Evolutionary conservation across 2,888 invertebrate species (phyloP).

Genomic region (Torymus auratus): DNA sequence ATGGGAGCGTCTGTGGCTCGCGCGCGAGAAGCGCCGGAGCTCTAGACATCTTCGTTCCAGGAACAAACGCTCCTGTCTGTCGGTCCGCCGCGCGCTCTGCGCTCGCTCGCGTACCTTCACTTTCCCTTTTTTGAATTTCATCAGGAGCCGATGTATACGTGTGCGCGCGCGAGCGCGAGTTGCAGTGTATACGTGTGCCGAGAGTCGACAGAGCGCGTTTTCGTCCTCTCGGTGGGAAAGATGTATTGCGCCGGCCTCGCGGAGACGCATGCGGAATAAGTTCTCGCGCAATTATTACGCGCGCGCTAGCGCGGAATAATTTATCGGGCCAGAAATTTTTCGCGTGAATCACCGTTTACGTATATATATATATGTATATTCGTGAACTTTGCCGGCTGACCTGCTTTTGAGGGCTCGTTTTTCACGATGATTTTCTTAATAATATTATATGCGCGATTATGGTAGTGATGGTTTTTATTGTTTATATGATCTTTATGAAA

Average conservation of each 20-base stretch:
- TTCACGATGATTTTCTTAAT: too few species aligned
- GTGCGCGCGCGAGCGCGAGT: neutral
- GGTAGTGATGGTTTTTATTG: too few species aligned
- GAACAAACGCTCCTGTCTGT: constrained; percentile 18
- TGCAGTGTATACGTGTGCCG: neutral
- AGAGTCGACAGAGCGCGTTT: neutral
- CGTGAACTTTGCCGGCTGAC: too few species aligned
- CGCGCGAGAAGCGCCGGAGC: neutral
- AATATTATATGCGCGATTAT: too few species aligned
- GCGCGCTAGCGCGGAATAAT: neutral
- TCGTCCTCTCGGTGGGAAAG: neutral
- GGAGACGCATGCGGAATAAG: constrained; percentile 3
- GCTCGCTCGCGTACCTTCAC: constrained; percentile 15
- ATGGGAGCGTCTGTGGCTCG: constrained; percentile 22
- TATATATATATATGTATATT: too few species aligned
- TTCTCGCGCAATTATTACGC: constrained; percentile 36
- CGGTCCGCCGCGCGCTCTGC: neutral
- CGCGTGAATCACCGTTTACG: neutral
- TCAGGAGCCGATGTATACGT: neutral
- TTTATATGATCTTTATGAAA: too few species aligned
- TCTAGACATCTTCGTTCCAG: constrained; percentile 41
- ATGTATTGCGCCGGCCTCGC: neutral
- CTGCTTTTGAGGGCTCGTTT: too few species aligned
- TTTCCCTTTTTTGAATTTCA: constrained; percentile 53
- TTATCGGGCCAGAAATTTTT: neutral